Evolutionary conservation across 2,888 invertebrate genomes (phyloP).

Genomic region (Arrhopalites spinosus): DNA sequence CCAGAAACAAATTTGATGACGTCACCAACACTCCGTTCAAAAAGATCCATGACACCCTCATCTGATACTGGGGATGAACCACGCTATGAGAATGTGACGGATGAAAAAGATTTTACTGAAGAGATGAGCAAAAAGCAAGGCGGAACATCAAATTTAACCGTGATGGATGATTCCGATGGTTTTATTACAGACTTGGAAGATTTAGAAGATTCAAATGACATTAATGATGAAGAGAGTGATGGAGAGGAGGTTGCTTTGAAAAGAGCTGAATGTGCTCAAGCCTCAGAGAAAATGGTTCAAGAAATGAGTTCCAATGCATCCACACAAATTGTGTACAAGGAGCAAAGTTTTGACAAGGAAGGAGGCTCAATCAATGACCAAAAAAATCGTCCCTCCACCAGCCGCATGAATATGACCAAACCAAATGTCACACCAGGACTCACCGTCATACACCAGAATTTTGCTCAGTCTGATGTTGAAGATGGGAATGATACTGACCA

Average conservation of each 20-base stretch:
- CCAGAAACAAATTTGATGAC: neutral
- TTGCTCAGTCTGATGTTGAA: slow-evolving; percentile 45
- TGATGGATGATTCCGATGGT: slow-evolving; percentile 48
- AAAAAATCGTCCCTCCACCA: no score
- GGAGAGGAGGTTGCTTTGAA: slow-evolving; percentile 29
- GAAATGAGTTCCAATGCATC: slow-evolving; percentile 36
- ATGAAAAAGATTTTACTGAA: slow-evolving; percentile 47
- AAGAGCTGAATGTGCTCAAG: slow-evolving; percentile 10
- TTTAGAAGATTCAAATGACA: slow-evolving; percentile 58
- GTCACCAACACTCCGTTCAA: neutral
- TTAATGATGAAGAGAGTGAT: slow-evolving; percentile 57
- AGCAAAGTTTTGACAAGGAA: slow-evolving; percentile 38
- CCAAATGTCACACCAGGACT: slow-evolving; percentile 46
- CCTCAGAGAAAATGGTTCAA: slow-evolving; percentile 39
- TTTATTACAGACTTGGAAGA: slow-evolving; percentile 57
- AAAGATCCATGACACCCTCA: slow-evolving; percentile 47
- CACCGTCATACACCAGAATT: slow-evolving; percentile 45
- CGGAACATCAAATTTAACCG: slow-evolving; percentile 3
- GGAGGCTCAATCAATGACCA: slow-evolving; percentile 24
- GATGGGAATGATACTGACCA: slow-evolving; percentile 46
- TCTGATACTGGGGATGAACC: slow-evolving; percentile 49
- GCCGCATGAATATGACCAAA: no score
- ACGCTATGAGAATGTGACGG: slow-evolving; percentile 51
- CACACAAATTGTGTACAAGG: slow-evolving; percentile 44
- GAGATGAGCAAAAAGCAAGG: slow-evolving; percentile 39